A percentile compares a stretch with the other conserved stretches of the same genome.
Conservation (phyloP, 64 coral and sea anemone species). For the Dendrophyllia cribrosa region DNA sequence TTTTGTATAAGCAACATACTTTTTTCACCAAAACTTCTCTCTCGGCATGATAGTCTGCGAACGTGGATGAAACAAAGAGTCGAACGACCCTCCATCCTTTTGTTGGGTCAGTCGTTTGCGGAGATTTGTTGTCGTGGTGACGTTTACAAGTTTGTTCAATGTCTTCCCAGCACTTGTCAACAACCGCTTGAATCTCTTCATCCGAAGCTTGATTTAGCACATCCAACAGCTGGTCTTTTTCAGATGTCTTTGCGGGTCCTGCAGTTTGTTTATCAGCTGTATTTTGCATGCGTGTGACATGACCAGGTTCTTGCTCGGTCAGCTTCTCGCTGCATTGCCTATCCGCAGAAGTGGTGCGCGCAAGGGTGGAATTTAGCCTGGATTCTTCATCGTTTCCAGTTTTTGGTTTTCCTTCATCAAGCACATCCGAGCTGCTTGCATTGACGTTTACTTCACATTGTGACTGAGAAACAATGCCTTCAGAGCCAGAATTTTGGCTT, state of each 20-base stretch:
- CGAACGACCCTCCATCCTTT: slow-evolving; percentile 83
- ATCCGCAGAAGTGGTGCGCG: neutral
- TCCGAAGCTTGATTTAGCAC: slow-evolving; percentile 42
- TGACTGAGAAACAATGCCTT: neutral
- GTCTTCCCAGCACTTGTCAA: slow-evolving; percentile 74
- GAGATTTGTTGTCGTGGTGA: neutral
- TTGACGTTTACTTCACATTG: neutral
- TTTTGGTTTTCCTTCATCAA: neutral
- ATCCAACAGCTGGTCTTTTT: neutral
- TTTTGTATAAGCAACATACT: neutral
- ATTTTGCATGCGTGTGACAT: neutral
- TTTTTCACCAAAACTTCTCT: slow-evolving; percentile 87
- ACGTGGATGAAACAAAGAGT: slow-evolving; percentile 88
- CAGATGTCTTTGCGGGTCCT: slow-evolving; percentile 10
- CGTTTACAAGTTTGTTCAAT: slow-evolving; percentile 55
- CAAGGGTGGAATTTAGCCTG: neutral
- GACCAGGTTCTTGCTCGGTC: neutral
- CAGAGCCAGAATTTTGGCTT: neutral
- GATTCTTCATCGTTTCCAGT: neutral
- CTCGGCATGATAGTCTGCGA: slow-evolving; percentile 91
- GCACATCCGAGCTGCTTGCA: neutral
- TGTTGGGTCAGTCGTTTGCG: neutral
- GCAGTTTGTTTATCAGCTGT: neutral
- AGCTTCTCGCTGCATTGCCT: neutral
- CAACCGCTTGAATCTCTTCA: slow-evolving; percentile 56